A percentile compares a stretch with the other conserved stretches of the same genome.
phyloP scores from a whole-genome alignment of 2,888 invertebrate species.

The Thymelicus acteon region DNA sequence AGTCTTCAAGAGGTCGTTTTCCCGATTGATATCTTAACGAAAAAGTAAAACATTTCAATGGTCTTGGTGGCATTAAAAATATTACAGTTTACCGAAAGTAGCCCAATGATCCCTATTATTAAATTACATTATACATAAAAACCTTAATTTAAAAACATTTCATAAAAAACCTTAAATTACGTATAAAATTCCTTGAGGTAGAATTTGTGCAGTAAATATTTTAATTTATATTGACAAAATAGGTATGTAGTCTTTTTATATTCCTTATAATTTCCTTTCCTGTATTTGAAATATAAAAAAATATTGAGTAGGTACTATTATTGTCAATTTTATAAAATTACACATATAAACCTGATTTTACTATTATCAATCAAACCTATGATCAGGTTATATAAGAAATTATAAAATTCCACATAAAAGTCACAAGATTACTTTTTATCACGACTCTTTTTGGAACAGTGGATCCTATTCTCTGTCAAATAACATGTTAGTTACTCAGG shows the following conservation, averaged over 20 bases:
- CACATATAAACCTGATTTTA: too few species aligned
- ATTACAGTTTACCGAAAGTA: too few species aligned
- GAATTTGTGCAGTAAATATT: slow-evolving; percentile 20
- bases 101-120: too few species aligned
- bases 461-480: neutral
- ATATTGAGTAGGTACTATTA: neutral
- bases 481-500: neutral
- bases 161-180: slow-evolving; percentile 6
- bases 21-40: neutral
- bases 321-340: neutral
- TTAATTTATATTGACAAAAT: neutral
- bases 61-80: too few species aligned
- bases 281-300: neutral
- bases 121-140: neutral
- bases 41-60: neutral
- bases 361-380: too few species aligned
- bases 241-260: neutral
- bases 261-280: neutral
- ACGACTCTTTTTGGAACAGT: neutral
- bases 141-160: slow-evolving; percentile 2
- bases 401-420: neutral
- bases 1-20: neutral
- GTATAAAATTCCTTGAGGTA: slow-evolving; percentile 25
- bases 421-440: too few species aligned
- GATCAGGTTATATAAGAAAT: too few species aligned